A percentile compares a stretch with the other conserved stretches of the same genome.
Evolutionary conservation across 2,888 invertebrate genomes (phyloP).

Genomic region (Cistogaster globosa): DNA sequence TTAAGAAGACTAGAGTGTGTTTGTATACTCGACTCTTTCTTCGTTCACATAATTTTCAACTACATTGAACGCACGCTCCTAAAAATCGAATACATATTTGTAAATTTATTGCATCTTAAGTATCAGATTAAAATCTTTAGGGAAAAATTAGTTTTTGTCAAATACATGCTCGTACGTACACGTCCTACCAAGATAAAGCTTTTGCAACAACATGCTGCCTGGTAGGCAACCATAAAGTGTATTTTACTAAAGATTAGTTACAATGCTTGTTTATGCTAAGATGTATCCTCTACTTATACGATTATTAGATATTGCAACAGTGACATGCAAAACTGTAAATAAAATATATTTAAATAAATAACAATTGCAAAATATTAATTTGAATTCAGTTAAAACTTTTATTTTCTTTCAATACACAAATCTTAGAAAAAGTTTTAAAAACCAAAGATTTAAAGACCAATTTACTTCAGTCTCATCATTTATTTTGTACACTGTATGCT

Average conservation of each 20-base stretch:
- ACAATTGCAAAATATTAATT: too few species aligned
- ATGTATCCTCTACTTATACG: background rate
- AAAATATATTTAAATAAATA: background rate
- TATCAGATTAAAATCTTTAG: constrained; percentile 55
- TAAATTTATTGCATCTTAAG: constrained; percentile 56
- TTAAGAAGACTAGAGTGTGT: background rate
- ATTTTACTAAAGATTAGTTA: constrained; percentile 25
- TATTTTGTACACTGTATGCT: constrained; percentile 11
- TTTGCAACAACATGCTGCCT: background rate
- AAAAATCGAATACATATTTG: constrained; percentile 24
- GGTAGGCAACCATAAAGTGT: background rate
- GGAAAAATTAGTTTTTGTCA: constrained; percentile 45
- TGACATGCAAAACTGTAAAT: background rate
- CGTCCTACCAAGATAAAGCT: background rate
- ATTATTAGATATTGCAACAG: constrained; percentile 12
- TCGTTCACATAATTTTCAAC: background rate
- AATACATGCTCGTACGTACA: background rate
- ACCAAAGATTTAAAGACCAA: too few species aligned
- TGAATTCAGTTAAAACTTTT: too few species aligned
- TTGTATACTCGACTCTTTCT: background rate
- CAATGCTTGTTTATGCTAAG: background rate
- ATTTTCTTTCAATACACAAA: too few species aligned
- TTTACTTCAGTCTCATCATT: too few species aligned
- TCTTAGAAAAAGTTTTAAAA: too few species aligned
- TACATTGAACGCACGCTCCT: background rate